Conservation (phyloP, 2,797 vertebrate species). For the Thripadectes ignobilis region DNA sequence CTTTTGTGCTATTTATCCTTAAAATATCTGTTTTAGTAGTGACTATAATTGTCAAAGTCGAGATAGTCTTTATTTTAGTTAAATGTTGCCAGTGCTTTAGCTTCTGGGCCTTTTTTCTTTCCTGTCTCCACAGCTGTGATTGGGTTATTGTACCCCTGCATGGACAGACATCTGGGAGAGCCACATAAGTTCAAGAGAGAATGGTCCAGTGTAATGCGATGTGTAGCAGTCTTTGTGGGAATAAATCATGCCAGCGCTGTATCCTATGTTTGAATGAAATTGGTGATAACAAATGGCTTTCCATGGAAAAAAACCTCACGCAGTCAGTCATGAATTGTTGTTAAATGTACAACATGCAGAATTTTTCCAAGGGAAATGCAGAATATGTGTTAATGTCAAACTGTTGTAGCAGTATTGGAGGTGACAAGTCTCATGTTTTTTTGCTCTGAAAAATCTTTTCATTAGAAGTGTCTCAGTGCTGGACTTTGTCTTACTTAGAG, state of each 20-base stretch:
- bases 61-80: not conserved
- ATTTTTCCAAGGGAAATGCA: not conserved
- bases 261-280: slow-evolving; percentile 76
- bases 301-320: not conserved
- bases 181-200: slow-evolving; percentile 97
- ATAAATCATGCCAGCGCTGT: slow-evolving; percentile 98
- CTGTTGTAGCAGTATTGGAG: not conserved
- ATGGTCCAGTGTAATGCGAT: slow-evolving; percentile 98
- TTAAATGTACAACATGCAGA: not conserved
- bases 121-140: slow-evolving; percentile 83
- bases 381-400: not conserved
- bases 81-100: slow-evolving; percentile 32
- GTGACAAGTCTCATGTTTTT: not conserved
- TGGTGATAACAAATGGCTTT: slow-evolving; percentile 4
- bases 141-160: slow-evolving; percentile 94
- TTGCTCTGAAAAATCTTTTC: not conserved
- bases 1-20: not conserved
- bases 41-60: not conserved
- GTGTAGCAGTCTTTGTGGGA: slow-evolving; percentile 96
- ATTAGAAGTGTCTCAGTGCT: not conserved
- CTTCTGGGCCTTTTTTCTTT: slow-evolving; percentile 28
- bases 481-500: not conserved
- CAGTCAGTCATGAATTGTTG: not conserved
- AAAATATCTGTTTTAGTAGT: not conserved
- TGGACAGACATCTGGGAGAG: slow-evolving; percentile 90